Base-by-base conservation (phyloP, 2,797 vertebrate genomes). In the Intellagama lesueurii region DNA sequence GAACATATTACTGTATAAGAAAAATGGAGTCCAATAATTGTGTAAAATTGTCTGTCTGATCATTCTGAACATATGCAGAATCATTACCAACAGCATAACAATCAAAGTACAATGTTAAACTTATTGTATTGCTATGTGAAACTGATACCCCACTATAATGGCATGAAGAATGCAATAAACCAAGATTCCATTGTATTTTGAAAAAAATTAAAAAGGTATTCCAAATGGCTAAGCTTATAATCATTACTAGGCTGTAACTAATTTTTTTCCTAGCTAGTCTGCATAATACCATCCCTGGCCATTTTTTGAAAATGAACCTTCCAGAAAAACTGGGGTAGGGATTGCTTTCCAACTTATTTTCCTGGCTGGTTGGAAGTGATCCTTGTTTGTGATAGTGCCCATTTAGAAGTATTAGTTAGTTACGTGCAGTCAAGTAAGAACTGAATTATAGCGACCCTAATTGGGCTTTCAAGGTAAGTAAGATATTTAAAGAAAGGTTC, bases 131-230 rank as follows among this genome's bases (percentile, higher is more conserved):
- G 32, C 73, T 64, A 32, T 84, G 28, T 4, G 32, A n/a, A 76
- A 7, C 30, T 52, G 0, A 52, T 28, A 73, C 32, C 78, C 93
- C 94, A 92, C 90, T 52, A 79, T 12, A 87, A 4, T 30, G 14
- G 70, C 35, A 56, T 56, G 28, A 80, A 83, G 47, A 28, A 26
- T 24, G 52, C 28, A 32, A 44, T 79, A 6, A 78, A 52, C 94
- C 94, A 76, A 94, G 90, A 95, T 56, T 78, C 80, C 66, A 64
- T 90, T 89, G 89, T 86, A 79, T 44, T 92, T 91, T 76, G 88
- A 47, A 91, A 92, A 91, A 90, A 86, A 77, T 81, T 92, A 87
- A 88, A 91, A 92, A 73, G 82, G 66, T 35, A 91, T 44, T 91
- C 88, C 89, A 69, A 94, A 22, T 24, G 30, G 7, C 7, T 60